Percentiles rank a stretch among this genome's conserved stretches.
Evolutionary conservation across 2,888 invertebrate genomes (phyloP).

Genomic region (Meteorus colon): DNA sequence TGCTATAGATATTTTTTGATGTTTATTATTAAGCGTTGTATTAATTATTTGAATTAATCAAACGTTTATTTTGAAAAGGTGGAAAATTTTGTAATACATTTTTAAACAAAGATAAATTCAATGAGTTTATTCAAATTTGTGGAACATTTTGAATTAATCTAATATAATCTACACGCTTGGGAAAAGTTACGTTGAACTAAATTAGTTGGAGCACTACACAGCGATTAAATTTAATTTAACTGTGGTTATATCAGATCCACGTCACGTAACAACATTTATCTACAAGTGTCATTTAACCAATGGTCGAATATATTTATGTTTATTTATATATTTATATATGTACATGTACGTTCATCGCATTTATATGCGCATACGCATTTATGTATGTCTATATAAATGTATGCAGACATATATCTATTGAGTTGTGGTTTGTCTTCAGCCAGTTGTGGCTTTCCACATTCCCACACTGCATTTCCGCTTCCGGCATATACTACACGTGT

Average conservation of each 20-base stretch:
- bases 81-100: not conserved
- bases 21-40: not conserved
- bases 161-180: not conserved
- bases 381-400: not conserved
- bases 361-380: slow-evolving; percentile 60
- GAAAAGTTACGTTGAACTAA: not conserved
- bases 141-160: not conserved
- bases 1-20: too few relatives aligned
- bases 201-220: not conserved
- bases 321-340: slow-evolving; percentile 49
- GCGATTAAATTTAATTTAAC: slow-evolving; percentile 11
- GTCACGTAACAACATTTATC: slow-evolving; percentile 56
- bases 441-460: slow-evolving; percentile 62
- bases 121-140: not conserved
- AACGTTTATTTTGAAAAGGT: not conserved
- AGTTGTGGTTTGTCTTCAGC: slow-evolving; percentile 56
- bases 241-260: slow-evolving; percentile 46
- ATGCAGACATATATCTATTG: slow-evolving; percentile 23
- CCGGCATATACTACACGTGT: slow-evolving; percentile 61
- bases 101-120: not conserved
- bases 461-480: slow-evolving; percentile 68
- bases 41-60: not conserved
- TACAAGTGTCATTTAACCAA: slow-evolving; percentile 58
- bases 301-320: slow-evolving; percentile 23
- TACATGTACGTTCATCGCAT: slow-evolving; percentile 52